Evolutionary conservation across 2,888 invertebrate genomes (phyloP).

Genomic region (Gymnosoma rotundatum): DNA sequence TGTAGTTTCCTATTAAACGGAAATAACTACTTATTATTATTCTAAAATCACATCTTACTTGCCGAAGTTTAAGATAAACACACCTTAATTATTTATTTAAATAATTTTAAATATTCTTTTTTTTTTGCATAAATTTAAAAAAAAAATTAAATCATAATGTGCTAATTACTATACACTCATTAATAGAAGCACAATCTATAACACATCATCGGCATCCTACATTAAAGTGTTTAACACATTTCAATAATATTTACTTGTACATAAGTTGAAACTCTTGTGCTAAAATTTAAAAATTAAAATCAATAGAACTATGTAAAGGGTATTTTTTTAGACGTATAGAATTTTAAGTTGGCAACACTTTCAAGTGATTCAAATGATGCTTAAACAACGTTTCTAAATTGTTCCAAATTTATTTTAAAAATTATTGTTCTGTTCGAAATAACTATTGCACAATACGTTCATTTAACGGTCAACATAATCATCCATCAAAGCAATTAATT

Average conservation of each 20-base stretch:
- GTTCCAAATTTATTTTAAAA: too few relatives aligned
- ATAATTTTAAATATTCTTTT: constrained; percentile 30
- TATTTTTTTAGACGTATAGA: too few relatives aligned
- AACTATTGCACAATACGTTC: too few relatives aligned
- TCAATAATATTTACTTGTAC: constrained; percentile 12
- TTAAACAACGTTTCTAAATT: too few relatives aligned
- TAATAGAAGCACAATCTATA: not conserved
- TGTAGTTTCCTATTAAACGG: too few relatives aligned
- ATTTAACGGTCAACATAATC: too few relatives aligned
- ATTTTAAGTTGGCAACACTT: too few relatives aligned
- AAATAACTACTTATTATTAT: not conserved
- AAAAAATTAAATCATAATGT: constrained; percentile 2
- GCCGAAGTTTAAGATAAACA: constrained; percentile 22
- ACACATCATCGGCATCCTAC: constrained; percentile 31
- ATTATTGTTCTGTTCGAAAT: too few relatives aligned
- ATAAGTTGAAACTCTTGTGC: not conserved
- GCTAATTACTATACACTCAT: constrained; percentile 52
- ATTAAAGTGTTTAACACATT: constrained; percentile 53
- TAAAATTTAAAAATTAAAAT: not conserved
- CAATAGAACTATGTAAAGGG: too few relatives aligned
- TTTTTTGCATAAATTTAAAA: too few relatives aligned
- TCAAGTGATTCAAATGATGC: too few relatives aligned
- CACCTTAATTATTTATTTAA: constrained; percentile 38
- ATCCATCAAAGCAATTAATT: too few relatives aligned
- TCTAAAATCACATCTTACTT: not conserved